Evolutionary conservation across 2,888 invertebrate species (phyloP).

Genomic region (Plagodis pulveraria): DNA sequence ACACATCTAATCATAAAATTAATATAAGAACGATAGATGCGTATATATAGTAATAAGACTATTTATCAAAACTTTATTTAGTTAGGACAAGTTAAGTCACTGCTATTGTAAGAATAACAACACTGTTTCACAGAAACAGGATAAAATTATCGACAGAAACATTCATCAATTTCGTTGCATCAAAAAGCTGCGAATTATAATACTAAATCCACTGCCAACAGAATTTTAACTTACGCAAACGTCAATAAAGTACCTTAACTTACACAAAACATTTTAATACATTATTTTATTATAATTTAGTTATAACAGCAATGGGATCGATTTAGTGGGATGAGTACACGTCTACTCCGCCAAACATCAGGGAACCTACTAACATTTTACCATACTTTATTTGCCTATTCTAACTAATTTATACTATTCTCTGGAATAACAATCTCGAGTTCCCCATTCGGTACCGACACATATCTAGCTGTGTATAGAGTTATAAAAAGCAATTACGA

Average conservation of each 20-base stretch:
- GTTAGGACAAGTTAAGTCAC: neutral
- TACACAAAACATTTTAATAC: neutral
- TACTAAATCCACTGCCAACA: slow-evolving; percentile 14
- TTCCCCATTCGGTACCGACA: slow-evolving; percentile 18
- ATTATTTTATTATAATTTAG: slow-evolving; percentile 17
- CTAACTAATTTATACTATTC: slow-evolving; percentile 34
- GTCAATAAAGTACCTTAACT: slow-evolving; percentile 3
- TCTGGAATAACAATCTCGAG: slow-evolving; percentile 28
- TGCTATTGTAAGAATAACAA: slow-evolving; percentile 14
- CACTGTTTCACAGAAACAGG: slow-evolving; percentile 56
- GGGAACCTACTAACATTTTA: slow-evolving; percentile 40
- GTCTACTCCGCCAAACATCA: slow-evolving; percentile 29
- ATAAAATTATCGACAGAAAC: slow-evolving; percentile 40
- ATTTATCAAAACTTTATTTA: too few species aligned
- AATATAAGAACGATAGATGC: too few species aligned
- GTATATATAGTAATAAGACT: too few species aligned
- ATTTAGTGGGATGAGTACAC: slow-evolving; percentile 38
- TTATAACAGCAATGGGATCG: slow-evolving; percentile 51
- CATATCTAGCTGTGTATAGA: slow-evolving; percentile 29
- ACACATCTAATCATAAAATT: too few species aligned
- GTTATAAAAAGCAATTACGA: slow-evolving; percentile 36
- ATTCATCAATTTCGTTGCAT: slow-evolving; percentile 65
- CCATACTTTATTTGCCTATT: slow-evolving; percentile 23
- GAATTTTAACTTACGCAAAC: neutral
- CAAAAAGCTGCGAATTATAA: slow-evolving; percentile 59